Percentiles rank a stretch among this genome's conserved stretches.
Conservation (phyloP, 2,797 vertebrate genomes). For the Hipposideros larvatus region DNA sequence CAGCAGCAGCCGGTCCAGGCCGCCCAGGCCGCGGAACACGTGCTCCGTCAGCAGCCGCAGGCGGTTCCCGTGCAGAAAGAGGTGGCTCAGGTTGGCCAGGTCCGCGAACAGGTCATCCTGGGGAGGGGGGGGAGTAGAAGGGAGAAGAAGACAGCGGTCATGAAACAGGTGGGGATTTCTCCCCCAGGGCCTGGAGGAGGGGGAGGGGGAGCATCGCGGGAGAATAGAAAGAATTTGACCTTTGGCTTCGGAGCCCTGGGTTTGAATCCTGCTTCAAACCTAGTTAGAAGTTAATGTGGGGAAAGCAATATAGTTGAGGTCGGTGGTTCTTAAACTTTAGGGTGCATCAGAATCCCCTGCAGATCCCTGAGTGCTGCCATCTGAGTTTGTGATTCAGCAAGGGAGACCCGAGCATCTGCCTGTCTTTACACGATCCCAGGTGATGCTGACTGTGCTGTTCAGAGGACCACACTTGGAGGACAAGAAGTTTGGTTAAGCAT, state of each 20-base stretch:
- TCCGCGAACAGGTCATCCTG: slow-evolving; percentile 97
- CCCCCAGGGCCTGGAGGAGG: background rate
- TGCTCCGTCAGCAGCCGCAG: slow-evolving; percentile 95
- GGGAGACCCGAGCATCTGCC: fast-evolving
- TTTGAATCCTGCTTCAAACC: background rate
- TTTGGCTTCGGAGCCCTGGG: background rate
- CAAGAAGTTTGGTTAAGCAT: background rate
- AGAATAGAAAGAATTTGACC: too few relatives aligned
- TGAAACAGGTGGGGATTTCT: background rate
- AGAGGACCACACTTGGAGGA: background rate
- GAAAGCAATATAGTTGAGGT: background rate
- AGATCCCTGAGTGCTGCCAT: background rate
- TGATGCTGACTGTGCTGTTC: background rate
- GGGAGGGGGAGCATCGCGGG: background rate
- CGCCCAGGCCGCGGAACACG: slow-evolving; percentile 95
- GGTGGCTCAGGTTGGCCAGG: slow-evolving; percentile 97
- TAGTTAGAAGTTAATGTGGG: background rate
- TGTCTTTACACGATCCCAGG: background rate
- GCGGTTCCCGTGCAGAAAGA: slow-evolving; percentile 97
- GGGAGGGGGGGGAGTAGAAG: fast-evolving
- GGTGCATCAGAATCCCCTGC: background rate
- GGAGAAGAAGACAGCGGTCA: background rate
- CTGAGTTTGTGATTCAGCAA: background rate
- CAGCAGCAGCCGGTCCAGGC: slow-evolving; percentile 96
- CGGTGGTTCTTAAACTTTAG: background rate